phyloP scores from a whole-genome alignment of 2,113 vertebrate species.

The Odobenus rosmarus region DNA sequence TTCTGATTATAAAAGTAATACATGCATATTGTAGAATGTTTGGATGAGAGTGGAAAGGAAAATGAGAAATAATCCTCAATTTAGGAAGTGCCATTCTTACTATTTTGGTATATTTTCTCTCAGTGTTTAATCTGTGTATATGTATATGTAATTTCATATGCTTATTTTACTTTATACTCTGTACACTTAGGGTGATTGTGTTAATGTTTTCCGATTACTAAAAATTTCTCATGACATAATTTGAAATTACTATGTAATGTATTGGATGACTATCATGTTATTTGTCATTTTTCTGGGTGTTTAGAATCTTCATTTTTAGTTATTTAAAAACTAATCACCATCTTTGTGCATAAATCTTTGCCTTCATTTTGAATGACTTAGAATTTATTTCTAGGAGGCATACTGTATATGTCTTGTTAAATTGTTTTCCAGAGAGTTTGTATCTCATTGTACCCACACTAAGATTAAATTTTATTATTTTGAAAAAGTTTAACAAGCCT shows the following conservation, averaged over 20 bases:
- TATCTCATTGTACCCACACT: not conserved
- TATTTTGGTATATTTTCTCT: constrained; percentile 26
- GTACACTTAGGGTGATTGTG: not conserved
- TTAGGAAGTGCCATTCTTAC: not conserved
- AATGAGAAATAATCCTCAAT: not conserved
- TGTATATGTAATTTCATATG: not conserved
- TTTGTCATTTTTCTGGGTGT: constrained; percentile 10
- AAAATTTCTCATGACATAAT: constrained; percentile 22
- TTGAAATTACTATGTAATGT: not conserved
- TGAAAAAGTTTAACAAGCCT: constrained; percentile 14
- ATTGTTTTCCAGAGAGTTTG: not conserved
- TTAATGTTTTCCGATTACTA: not conserved
- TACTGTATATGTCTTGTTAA: not conserved
- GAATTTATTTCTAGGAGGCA: not conserved
- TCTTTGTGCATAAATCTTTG: not conserved
- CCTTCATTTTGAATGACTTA: constrained; percentile 14
- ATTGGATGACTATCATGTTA: not conserved
- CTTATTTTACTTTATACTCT: constrained; percentile 10
- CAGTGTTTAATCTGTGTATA: not conserved
- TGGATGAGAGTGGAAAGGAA: not conserved
- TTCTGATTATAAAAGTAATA: not conserved
- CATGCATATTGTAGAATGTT: not conserved
- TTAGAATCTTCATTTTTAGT: constrained; percentile 14
- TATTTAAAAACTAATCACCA: not conserved
- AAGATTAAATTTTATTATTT: not conserved